Evolutionary conservation across 2,797 vertebrate species (phyloP).

Genomic region (Enteromius trimaculatus): DNA sequence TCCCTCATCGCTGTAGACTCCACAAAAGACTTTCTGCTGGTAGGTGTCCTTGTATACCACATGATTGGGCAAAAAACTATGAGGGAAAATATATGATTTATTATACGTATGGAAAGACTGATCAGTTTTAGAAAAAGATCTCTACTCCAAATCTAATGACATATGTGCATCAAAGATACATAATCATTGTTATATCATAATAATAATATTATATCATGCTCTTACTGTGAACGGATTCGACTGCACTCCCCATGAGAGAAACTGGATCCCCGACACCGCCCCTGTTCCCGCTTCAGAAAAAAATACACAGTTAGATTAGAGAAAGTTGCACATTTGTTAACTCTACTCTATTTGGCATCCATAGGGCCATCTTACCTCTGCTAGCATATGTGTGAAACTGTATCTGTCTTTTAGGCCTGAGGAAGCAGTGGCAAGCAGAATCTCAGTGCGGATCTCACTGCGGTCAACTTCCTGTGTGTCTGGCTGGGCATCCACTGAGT

Average conservation of each 20-base stretch:
- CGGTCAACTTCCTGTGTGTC: conserved; percentile 87
- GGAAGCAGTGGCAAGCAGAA: conserved; percentile 86
- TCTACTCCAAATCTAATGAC: background rate
- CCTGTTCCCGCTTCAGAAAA: conserved; percentile 83
- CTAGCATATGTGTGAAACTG: conserved; percentile 85
- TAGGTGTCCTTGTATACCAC: conserved; percentile 86
- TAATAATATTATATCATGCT: conserved; percentile 32
- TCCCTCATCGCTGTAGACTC: conserved; percentile 89
- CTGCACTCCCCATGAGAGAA: conserved; percentile 92
- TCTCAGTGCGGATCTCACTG: conserved; percentile 90
- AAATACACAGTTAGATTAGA: conserved; percentile 28
- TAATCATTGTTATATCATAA: background rate
- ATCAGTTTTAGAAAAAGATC: background rate
- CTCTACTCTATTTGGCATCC: background rate
- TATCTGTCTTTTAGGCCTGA: conserved; percentile 69
- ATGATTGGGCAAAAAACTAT: conserved; percentile 90
- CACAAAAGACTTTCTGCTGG: conserved; percentile 93
- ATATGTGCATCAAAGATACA: background rate
- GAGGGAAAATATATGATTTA: conserved; percentile 51
- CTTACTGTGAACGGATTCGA: conserved; percentile 89
- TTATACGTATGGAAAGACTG: conserved; percentile 13
- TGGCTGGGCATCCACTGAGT: conserved; percentile 84
- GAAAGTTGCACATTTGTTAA: background rate
- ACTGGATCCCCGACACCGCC: conserved; percentile 84
- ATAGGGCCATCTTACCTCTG: conserved; percentile 70